phyloP scores from a whole-genome alignment of 2,888 invertebrate genomes.

The Morpho helenor region DNA sequence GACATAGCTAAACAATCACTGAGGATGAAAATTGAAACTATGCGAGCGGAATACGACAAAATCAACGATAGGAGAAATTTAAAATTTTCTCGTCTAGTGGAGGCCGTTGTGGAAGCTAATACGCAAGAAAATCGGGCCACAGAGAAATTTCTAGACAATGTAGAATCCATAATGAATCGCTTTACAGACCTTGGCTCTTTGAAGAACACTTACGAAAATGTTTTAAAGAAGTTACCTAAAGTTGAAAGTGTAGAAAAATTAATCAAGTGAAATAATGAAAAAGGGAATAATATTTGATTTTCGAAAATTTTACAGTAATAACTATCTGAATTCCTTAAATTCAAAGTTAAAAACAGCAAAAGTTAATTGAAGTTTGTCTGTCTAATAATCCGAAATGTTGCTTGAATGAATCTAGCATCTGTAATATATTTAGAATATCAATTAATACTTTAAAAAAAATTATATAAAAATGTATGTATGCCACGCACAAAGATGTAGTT shows the following conservation, averaged over 20 bases:
- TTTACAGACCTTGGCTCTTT: conserved; percentile 32
- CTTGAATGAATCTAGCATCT: too few relatives aligned
- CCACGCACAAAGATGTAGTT: too few relatives aligned
- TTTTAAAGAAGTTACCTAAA: conserved; percentile 30
- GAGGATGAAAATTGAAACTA: conserved; percentile 23
- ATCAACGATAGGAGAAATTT: conserved; percentile 19
- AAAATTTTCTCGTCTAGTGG: conserved; percentile 22
- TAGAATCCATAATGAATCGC: conserved; percentile 36
- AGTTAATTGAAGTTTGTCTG: too few relatives aligned
- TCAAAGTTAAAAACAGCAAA: too few relatives aligned
- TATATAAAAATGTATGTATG: too few relatives aligned
- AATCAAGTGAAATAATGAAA: background rate
- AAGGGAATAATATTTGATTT: background rate
- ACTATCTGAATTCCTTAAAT: too few relatives aligned
- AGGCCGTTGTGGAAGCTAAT: conserved; percentile 28
- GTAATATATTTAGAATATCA: too few relatives aligned
- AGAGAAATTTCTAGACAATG: conserved; percentile 40
- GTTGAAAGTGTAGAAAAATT: conserved; percentile 1
- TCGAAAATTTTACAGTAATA: too few relatives aligned
- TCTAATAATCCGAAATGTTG: too few relatives aligned
- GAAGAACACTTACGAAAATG: conserved; percentile 19
- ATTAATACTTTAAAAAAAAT: too few relatives aligned
- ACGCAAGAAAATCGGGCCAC: conserved; percentile 32
- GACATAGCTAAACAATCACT: conserved; percentile 22
- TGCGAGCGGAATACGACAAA: conserved; percentile 21